Evolutionary conservation across 2,113 vertebrate genomes (phyloP).

Genomic region (Nothoprocta perdicaria): DNA sequence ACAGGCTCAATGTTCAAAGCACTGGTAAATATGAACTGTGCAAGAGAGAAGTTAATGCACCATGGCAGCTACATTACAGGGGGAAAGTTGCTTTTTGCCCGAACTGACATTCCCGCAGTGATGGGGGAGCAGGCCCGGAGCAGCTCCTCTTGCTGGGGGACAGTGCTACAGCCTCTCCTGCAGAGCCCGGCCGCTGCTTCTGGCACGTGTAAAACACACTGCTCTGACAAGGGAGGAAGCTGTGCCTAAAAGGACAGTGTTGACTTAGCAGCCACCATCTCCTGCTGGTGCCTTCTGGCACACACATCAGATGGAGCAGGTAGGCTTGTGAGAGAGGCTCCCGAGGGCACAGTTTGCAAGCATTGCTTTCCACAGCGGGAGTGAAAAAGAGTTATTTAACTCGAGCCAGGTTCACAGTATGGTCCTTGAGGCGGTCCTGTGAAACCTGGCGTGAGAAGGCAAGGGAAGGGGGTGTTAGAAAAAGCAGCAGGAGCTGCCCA

Average conservation of each 20-base stretch:
- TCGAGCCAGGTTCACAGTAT: accelerated
- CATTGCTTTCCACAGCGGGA: background rate
- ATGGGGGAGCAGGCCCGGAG: background rate
- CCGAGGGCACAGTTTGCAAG: too few relatives aligned
- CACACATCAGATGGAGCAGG: accelerated
- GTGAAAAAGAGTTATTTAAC: background rate
- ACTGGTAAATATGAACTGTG: background rate
- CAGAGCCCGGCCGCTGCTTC: background rate
- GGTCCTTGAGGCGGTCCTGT: background rate
- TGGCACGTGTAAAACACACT: accelerated
- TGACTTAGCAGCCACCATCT: background rate
- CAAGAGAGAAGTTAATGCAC: background rate
- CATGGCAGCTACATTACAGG: background rate
- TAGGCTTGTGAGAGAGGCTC: background rate
- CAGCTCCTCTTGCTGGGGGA: background rate
- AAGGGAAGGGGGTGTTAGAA: accelerated
- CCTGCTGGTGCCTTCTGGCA: background rate
- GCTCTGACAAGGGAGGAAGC: background rate
- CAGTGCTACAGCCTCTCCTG: accelerated
- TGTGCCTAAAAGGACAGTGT: background rate
- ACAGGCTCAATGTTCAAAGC: background rate
- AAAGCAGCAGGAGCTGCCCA: background rate
- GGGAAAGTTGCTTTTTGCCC: background rate
- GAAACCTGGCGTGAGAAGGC: background rate
- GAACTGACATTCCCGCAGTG: background rate